Percentiles rank a stretch among this genome's conserved stretches.
Evolutionary conservation across 1,140 invertebrate genomes (phyloP).

Genomic region (Palaemon carinicauda): DNA sequence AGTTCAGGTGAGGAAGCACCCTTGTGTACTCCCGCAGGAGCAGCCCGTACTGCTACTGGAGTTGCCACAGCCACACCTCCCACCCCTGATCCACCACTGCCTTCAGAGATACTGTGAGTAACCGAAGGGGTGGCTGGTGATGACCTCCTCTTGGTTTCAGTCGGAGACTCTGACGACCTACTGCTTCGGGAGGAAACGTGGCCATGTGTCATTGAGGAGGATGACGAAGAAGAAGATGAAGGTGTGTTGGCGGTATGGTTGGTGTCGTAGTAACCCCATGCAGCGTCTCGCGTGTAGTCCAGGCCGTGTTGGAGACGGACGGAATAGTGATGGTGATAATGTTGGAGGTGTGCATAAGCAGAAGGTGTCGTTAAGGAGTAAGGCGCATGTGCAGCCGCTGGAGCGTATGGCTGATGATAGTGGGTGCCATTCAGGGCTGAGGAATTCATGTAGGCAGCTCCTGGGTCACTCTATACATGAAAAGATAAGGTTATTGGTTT

Average conservation of each 20-base stretch:
- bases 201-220: background rate
- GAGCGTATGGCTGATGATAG: background rate
- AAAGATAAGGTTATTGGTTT: background rate
- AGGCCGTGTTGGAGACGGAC: slow-evolving; percentile 32
- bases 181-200: background rate
- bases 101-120: background rate
- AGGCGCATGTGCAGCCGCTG: background rate
- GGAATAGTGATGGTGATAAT: slow-evolving; percentile 36
- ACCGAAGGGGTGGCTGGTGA: slow-evolving; percentile 32
- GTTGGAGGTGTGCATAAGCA: slow-evolving; percentile 15
- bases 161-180: background rate
- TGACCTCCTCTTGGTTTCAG: background rate
- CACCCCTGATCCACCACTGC: background rate
- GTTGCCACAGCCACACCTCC: slow-evolving; percentile 49
- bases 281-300: slow-evolving; percentile 40
- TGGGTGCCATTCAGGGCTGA: slow-evolving; percentile 10
- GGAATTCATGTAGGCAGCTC: background rate
- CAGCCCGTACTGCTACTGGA: slow-evolving; percentile 45
- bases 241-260: background rate
- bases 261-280: slow-evolving; percentile 48
- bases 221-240: background rate
- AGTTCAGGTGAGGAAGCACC: slow-evolving; percentile 42
- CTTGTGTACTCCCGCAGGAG: slow-evolving; percentile 38
- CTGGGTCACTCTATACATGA: background rate
- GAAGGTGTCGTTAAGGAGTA: background rate